Conservation (phyloP, 2,113 vertebrate genomes). For the Pogona vitticeps region DNA sequence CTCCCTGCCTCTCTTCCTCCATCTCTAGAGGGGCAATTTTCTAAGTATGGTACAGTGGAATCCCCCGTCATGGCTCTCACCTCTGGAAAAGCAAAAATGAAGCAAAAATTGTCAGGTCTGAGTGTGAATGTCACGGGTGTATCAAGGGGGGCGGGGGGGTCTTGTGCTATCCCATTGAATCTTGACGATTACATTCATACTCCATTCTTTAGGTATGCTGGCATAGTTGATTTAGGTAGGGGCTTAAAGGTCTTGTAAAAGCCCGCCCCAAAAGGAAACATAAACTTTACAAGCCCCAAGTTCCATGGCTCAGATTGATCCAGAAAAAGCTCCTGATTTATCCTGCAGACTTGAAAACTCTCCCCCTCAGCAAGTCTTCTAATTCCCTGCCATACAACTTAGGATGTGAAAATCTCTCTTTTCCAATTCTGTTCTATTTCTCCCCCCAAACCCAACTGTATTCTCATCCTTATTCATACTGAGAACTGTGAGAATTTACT, state of each 20-base stretch:
- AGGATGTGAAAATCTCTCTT: no score
- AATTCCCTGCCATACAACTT: no score
- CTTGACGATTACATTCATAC: not conserved
- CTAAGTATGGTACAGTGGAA: not conserved
- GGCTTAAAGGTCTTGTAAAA: not conserved
- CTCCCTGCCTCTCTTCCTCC: no score
- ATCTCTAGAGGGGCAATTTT: not conserved
- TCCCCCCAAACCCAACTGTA: no score
- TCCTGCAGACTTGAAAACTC: no score
- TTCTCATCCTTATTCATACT: no score
- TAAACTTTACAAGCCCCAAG: not conserved
- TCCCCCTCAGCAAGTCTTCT: no score
- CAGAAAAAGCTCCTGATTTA: not conserved
- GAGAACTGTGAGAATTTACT: no score
- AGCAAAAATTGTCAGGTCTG: not conserved
- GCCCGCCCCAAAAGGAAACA: not conserved
- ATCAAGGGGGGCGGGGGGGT: no score
- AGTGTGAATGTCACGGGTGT: no score
- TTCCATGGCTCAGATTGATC: not conserved
- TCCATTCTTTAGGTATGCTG: not conserved
- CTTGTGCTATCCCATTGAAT: not conserved
- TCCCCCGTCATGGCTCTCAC: no score
- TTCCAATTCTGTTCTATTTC: no score
- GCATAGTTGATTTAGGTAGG: not conserved
- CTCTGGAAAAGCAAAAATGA: not conserved